Evolutionary conservation across 2,888 invertebrate species (phyloP), one percentile per base, ranked within the genome.

Genomic region (Abrostola tripartita): DNA sequence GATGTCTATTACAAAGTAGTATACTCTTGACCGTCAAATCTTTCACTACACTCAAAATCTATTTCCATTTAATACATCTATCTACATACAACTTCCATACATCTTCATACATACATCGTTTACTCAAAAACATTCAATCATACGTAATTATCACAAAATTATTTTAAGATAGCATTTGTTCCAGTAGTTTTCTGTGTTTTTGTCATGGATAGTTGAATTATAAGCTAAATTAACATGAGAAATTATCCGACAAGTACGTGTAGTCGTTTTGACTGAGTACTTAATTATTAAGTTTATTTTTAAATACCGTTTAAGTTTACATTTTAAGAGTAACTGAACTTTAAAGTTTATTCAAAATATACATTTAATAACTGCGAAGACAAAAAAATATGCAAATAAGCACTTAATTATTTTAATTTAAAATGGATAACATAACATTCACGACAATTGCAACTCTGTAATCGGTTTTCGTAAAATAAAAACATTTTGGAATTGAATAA

Each of bases 101-200:
- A 55, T 65, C 49, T 14, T 40, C 68, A 63, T 52, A 65, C 67
- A 76, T 56, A 44, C 68, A 24, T 65, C 54, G 57, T 62, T 68
- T 68, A 76, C 68, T 64, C 52, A 10, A 65, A 61, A 55, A 60
- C 55, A 38, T 41, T 54, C 61, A 12, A 52, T 55, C 63, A 68
- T 36, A 54, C 56, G n/a, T 49, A n/a, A 64, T 57, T 71, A 77
- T 75, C 69, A 77, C 69, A 71, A 71, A 62, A 67, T 49, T 52
- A 74, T 68, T 40, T 58, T 54, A 59, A 65, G 37, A 61, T 50
- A 51, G 55, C 37, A 24, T 71, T 71, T 67, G 68, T 71, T 74
- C 64, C 55, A 47, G 14, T 59, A 12, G 57, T 61, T 47, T 40
- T 35, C 51, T 52, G 65, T 72, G 72, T 75, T 61, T 65, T 56